phyloP scores from a whole-genome alignment of 2,113 vertebrate species.

The Siniperca chuatsi region DNA sequence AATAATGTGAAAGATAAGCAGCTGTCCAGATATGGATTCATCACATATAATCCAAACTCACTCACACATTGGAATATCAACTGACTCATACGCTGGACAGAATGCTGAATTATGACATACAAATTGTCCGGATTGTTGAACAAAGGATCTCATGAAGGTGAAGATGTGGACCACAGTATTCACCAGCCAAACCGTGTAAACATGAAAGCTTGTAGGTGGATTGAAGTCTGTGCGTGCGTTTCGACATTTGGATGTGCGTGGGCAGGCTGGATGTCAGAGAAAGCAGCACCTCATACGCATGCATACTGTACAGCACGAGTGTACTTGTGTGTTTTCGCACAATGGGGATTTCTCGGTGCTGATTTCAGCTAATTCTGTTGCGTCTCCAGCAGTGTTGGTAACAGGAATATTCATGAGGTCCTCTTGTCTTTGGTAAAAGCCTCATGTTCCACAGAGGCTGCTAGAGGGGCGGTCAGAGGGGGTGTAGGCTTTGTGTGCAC shows the following conservation, averaged over 20 bases:
- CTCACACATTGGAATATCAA: neutral
- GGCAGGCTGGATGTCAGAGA: constrained; percentile 41
- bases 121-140: neutral
- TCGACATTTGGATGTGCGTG: constrained; percentile 46
- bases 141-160: neutral
- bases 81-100: neutral
- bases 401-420: constrained; percentile 73
- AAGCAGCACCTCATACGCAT: neutral
- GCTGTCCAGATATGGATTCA: constrained; percentile 12
- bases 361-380: constrained; percentile 69
- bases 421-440: constrained; percentile 71
- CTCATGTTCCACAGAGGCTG: constrained; percentile 44
- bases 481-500: constrained; percentile 4
- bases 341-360: constrained; percentile 66
- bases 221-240: constrained; percentile 13
- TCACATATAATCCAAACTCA: constrained; percentile 3
- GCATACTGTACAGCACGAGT: constrained; percentile 32
- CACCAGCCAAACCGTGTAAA: constrained; percentile 38
- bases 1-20: constrained; percentile 20
- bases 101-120: neutral
- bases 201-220: constrained; percentile 59
- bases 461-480: neutral
- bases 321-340: constrained; percentile 60
- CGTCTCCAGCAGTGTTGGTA: constrained; percentile 40
- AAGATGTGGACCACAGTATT: constrained; percentile 12